Percentiles rank a stretch among this genome's conserved stretches.
These are phyloP conservation scores for Trachelus troglodyta DNA, from an alignment of 2,888 invertebrate species.

Conservation along the genomic window DNA sequence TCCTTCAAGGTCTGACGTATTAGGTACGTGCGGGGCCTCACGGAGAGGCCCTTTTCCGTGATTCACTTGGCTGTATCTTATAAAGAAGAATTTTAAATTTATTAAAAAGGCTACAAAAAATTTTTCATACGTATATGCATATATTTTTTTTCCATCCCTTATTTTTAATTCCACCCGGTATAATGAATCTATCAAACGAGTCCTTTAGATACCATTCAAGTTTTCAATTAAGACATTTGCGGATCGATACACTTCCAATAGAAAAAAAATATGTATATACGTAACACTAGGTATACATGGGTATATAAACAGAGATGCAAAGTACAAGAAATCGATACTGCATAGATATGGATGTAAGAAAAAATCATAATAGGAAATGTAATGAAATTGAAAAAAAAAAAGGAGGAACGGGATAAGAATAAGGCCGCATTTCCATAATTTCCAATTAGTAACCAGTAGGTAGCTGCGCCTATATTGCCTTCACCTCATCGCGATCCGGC, in stretches of 20 bases:
- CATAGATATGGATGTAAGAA: neutral
- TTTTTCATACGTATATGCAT: neutral
- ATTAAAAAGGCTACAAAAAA: neutral
- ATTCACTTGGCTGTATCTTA: neutral
- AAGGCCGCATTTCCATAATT: conserved; percentile 46
- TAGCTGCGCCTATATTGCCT: conserved; percentile 41
- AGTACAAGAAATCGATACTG: conserved; percentile 17
- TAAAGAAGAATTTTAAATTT: neutral
- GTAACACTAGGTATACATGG: neutral
- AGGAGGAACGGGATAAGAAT: conserved; percentile 25
- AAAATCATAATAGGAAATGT: neutral
- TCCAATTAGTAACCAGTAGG: conserved; percentile 49
- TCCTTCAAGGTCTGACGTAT: neutral
- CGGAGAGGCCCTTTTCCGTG: neutral
- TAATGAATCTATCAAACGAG: neutral
- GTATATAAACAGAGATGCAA: conserved; percentile 16
- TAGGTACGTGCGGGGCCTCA: neutral
- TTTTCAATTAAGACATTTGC: neutral
- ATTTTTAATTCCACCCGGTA: neutral
- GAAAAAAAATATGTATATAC: neutral
- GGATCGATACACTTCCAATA: neutral
- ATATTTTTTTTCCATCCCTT: neutral
- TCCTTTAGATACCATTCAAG: neutral
- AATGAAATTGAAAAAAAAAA: neutral
- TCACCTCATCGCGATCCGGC: conserved; percentile 46